Evolutionary conservation across 2,888 invertebrate species (phyloP), one percentile per base, ranked within the genome.

Genomic region (Diarsia brunnea): DNA sequence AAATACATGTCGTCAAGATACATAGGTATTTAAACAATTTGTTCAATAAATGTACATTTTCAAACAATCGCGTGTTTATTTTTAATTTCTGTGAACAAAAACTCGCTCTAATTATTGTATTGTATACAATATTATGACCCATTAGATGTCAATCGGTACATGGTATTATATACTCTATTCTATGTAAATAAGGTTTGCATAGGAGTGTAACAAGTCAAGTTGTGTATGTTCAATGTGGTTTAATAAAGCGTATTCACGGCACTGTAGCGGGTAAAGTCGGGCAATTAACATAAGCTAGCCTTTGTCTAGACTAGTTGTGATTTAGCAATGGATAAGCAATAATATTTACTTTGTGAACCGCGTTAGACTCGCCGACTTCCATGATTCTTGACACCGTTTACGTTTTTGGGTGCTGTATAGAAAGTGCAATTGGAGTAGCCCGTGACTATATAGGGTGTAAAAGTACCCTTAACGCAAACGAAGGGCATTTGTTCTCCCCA

Each of bases 21-120:
- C 21, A 16, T n/a, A 53, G 49, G 31, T 61, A 60, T 81, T 76
- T 69, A 27, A 55, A 49, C 63, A 58, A 63, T 78, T 82, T 72
- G 58, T 75, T 67, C 55, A 78, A 73, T 77, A 64, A 68, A 53
- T 63, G 45, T 65, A 49, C 24, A 79, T 70, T 72, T 77, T 66
- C 73, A 73, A 77, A 84, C 84, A 81, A 84, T 74, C 16, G 60
- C 55, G 24, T 31, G 45, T 67, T 58, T 58, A 63, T 31, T 65
- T 65, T 51, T 21, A 21, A 73, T 63, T 74, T 68, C 58, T 58
- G 38, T 63, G 21, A 70, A 72, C 63, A 69, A 71, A 69, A 64
- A 67, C 38, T 60, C 12, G 12, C 58, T 58, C 45, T 45, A 43
- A 67, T 72, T 70, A 58, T 61, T 65, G 64, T 69, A 74, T 64